These are phyloP conservation scores for Parnassius smintheus DNA, from an alignment of 2,888 invertebrate species.

Conservation along the genomic window DNA sequence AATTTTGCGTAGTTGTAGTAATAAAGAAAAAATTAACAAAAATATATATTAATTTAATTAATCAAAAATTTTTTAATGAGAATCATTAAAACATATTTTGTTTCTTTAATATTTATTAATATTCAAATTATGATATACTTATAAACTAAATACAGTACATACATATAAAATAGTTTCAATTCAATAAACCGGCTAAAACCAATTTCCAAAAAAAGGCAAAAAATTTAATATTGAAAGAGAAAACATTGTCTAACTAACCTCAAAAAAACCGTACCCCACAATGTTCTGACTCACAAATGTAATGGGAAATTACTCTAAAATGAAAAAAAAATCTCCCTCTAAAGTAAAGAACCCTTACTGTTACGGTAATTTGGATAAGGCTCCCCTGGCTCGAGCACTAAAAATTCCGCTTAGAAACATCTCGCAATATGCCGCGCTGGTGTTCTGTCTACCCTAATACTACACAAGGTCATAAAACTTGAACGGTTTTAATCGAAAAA, in stretches of 20 bases:
- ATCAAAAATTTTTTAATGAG: too few species aligned
- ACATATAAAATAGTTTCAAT: background rate
- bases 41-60: too few species aligned
- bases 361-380: conserved; percentile 73
- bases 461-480: conserved; percentile 56
- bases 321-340: conserved; percentile 65
- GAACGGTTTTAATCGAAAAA: conserved; percentile 59
- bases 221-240: conserved; percentile 24
- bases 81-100: too few species aligned
- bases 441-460: conserved; percentile 49
- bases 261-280: conserved; percentile 65
- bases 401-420: conserved; percentile 69
- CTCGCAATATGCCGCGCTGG: conserved; percentile 62
- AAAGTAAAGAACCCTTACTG: conserved; percentile 58
- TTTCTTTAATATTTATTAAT: too few species aligned
- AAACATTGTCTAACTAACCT: conserved; percentile 36
- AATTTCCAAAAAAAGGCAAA: background rate
- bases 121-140: too few species aligned
- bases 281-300: conserved; percentile 65
- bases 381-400: conserved; percentile 64
- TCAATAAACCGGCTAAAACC: background rate
- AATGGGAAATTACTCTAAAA: conserved; percentile 77
- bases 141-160: too few species aligned
- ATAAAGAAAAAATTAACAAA: too few species aligned
- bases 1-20: too few species aligned